Evolutionary conservation across 2,113 vertebrate species (phyloP).

Genomic region (Lepidothrix coronata): DNA sequence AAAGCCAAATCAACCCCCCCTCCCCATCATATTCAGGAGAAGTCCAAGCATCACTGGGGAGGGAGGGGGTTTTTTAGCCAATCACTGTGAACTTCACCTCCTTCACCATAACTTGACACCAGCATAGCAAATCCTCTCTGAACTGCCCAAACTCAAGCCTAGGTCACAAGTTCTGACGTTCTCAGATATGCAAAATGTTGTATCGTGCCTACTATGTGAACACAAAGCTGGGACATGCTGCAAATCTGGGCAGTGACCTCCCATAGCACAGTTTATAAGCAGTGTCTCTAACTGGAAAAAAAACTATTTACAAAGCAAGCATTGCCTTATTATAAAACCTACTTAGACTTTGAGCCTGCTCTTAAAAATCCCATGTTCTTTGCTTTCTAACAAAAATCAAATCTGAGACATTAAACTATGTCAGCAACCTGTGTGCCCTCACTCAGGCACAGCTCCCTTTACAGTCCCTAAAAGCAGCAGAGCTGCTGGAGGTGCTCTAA

Average conservation of each 20-base stretch:
- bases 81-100: neutral
- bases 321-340: rapidly evolving
- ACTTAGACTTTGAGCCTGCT: neutral
- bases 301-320: neutral
- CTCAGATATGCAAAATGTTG: neutral
- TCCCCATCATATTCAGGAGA: neutral
- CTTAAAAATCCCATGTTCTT: neutral
- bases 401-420: neutral
- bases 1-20: rapidly evolving
- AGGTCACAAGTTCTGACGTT: neutral
- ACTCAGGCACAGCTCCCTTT: neutral
- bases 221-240: neutral
- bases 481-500: neutral
- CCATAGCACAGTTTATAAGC: neutral
- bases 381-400: neutral
- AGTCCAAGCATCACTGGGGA: neutral
- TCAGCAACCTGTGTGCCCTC: neutral
- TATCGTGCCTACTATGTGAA: neutral
- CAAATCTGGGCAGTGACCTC: neutral
- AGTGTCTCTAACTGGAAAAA: neutral
- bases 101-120: neutral
- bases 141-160: neutral
- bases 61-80: too few species aligned
- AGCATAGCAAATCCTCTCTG: neutral
- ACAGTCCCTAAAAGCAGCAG: neutral